Evolutionary conservation across 2,113 vertebrate species (phyloP).

Genomic region (Corythaeola cristata): DNA sequence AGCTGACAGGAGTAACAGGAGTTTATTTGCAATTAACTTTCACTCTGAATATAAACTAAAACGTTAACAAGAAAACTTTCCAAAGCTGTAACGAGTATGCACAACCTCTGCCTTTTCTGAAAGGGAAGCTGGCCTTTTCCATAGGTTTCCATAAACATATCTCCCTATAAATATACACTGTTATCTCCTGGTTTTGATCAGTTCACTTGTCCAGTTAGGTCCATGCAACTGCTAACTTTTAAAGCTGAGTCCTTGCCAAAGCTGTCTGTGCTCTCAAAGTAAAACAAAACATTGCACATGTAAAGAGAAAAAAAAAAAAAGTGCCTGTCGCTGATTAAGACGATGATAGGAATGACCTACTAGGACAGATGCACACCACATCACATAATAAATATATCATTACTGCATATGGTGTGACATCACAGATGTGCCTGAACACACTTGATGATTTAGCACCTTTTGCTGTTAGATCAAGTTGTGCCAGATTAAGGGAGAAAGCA

Average conservation of each 20-base stretch:
- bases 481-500: neutral
- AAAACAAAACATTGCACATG: neutral
- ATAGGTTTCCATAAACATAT: neutral
- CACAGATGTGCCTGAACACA: slow-evolving; percentile 3
- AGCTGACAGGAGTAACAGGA: neutral
- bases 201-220: neutral
- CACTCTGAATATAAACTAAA: neutral
- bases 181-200: slow-evolving; percentile 24
- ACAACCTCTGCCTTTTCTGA: neutral
- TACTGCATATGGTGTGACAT: neutral
- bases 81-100: neutral
- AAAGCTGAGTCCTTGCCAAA: slow-evolving; percentile 7
- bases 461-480: slow-evolving; percentile 22
- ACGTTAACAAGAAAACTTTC: neutral
- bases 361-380: slow-evolving; percentile 18
- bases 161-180: neutral
- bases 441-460: slow-evolving; percentile 44
- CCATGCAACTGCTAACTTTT: neutral
- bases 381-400: slow-evolving; percentile 12
- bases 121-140: neutral
- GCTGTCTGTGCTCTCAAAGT: neutral
- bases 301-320: neutral
- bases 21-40: slow-evolving; percentile 2
- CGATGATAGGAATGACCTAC: neutral
- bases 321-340: neutral